These are phyloP conservation scores for Pterostichus madidus DNA, from an alignment of 2,888 invertebrate species.

Conservation along the genomic window DNA sequence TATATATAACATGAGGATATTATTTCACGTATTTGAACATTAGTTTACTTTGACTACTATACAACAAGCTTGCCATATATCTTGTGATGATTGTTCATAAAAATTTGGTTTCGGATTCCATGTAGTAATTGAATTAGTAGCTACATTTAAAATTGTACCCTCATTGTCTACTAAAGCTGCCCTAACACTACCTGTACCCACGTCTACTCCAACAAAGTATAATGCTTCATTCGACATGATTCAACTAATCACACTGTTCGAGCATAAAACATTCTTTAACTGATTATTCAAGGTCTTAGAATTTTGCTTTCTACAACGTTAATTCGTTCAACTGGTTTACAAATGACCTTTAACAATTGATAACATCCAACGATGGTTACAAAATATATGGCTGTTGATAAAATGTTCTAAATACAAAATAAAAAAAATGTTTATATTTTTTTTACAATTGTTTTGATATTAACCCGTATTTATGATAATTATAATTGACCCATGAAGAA, in stretches of 20 bases:
- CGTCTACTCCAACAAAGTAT: slow-evolving; percentile 93
- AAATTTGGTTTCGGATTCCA: slow-evolving; percentile 88
- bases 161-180: slow-evolving; percentile 87
- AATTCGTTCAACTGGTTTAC: slow-evolving; percentile 12
- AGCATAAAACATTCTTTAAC: not conserved
- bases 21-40: not conserved
- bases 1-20: slow-evolving; percentile 49
- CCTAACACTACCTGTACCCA: slow-evolving; percentile 94
- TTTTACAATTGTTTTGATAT: too few relatives aligned
- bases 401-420: not conserved
- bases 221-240: slow-evolving; percentile 61
- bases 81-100: slow-evolving; percentile 94
- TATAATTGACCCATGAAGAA: too few relatives aligned
- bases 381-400: slow-evolving; percentile 15
- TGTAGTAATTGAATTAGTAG: slow-evolving; percentile 84
- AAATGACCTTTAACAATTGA: slow-evolving; percentile 20
- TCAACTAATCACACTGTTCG: not conserved
- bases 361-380: not conserved
- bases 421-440: not conserved
- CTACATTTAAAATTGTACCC: slow-evolving; percentile 84
- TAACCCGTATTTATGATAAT: too few relatives aligned
- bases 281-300: slow-evolving; percentile 32
- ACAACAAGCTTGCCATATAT: slow-evolving; percentile 91
- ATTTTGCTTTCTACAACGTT: slow-evolving; percentile 14
- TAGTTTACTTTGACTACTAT: slow-evolving; percentile 85